Evolutionary conservation across 2,888 invertebrate species (phyloP).

Genomic region (Cephus sareptanus): DNA sequence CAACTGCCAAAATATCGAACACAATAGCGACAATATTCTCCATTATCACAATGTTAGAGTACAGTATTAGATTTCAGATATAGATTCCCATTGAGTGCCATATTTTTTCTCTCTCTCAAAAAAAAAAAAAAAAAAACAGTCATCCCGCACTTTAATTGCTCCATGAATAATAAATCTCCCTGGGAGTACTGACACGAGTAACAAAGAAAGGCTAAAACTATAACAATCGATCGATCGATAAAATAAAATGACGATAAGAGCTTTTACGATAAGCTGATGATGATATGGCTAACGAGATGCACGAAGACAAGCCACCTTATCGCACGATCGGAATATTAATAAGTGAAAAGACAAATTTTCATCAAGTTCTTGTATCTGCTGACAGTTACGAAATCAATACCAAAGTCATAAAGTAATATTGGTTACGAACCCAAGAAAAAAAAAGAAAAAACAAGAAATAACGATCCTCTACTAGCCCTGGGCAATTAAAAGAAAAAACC

Average conservation of each 20-base stretch:
- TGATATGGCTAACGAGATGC: conserved; percentile 33
- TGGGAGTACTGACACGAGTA: conserved; percentile 2
- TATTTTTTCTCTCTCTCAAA: neutral
- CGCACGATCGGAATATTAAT: conserved; percentile 9
- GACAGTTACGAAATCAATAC: neutral
- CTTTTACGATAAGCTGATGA: conserved; percentile 31
- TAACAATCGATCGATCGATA: conserved; percentile 17
- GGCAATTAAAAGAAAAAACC: no score
- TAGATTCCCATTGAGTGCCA: neutral
- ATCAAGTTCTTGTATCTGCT: neutral
- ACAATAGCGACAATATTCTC: neutral
- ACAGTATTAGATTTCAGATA: neutral
- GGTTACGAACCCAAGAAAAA: neutral
- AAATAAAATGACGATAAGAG: conserved; percentile 27
- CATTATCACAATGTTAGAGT: neutral
- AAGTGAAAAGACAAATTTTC: neutral
- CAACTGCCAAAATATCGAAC: neutral
- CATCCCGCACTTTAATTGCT: neutral
- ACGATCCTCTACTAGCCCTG: no score
- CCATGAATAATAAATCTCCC: neutral
- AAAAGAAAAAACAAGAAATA: neutral
- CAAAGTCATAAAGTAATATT: neutral
- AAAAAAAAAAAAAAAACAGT: neutral
- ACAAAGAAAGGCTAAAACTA: conserved; percentile 14
- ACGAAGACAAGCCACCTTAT: conserved; percentile 33